Evolutionary conservation across 2,797 vertebrate species (phyloP), one percentile per base, ranked within the genome.

Genomic region (Agapornis canus): DNA sequence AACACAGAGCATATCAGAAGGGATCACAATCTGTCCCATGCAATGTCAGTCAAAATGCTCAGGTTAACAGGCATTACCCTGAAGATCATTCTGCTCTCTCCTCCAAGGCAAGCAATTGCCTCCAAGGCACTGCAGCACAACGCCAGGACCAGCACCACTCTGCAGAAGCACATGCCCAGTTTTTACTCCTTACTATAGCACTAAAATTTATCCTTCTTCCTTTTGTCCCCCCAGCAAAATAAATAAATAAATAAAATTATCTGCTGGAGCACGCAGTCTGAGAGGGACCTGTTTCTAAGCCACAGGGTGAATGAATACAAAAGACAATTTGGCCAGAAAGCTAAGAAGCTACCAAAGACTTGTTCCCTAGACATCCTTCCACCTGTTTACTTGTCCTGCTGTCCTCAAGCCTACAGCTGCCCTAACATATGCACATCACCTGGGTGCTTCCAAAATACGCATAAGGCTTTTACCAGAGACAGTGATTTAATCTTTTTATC

Each of bases 321-420:
- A 1, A n/a, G 29, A 18, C 10, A 49, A 19, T 25, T 20, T 31
- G 18, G 25, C 19, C 39, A 35, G 11, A 51, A 66, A 57, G 40
- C n/a, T 31, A 18, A 43, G n/a, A 69, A 79, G 25, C 52, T 39
- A 37, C 13, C 37, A 45, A 47, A 80, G 26, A n/a, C 27, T 26
- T 15, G n/a, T 27, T 32, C 32, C 49, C 13, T 13, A 49, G 8
- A 15, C 43, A 11, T 79, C 25, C 11, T 63, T 19, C 37, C 10
- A 32, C 31, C 15, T 5, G 4, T 1, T 1, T 23, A 25, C 19
- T 10, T 1, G 0, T 13, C 45, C 23, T 4, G 0, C 7, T 37
- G 25, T 32, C 45, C 23, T 40, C 23, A 10, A 9, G 10, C 23
- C 21, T 42, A 49, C 32, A n/a, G 56, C 2, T 4, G 27, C 26